Conservation (phyloP, 2,797 vertebrate genomes). For the Hypotaenidia philippensis region DNA sequence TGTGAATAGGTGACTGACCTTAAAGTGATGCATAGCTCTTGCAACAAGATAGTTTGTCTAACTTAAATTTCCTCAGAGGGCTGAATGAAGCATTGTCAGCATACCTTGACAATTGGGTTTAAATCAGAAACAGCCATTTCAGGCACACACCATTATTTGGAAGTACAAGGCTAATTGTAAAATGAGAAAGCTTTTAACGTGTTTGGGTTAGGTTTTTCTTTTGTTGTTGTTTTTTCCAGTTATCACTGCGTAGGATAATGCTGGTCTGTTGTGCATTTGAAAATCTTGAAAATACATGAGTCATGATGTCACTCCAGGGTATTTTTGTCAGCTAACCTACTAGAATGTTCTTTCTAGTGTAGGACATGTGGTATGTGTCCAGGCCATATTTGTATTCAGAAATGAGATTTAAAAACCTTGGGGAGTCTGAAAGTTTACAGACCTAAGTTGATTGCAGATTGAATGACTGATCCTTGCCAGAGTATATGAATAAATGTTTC, state of each 20-base stretch:
- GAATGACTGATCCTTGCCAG: conserved; percentile 24
- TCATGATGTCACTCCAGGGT: background rate
- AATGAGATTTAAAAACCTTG: background rate
- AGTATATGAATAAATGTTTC: conserved; percentile 27
- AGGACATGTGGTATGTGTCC: background rate
- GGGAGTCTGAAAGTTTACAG: conserved; percentile 24
- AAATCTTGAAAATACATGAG: background rate
- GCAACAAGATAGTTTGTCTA: conserved; percentile 42
- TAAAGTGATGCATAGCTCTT: conserved; percentile 41
- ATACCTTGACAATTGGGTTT: conserved; percentile 32
- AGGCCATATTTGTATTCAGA: background rate
- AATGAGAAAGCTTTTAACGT: background rate
- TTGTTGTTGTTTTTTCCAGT: background rate
- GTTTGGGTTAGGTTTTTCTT: background rate
- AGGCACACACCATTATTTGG: accelerated
- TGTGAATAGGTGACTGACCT: conserved; percentile 52
- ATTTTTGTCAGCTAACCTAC: background rate
- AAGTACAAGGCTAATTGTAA: background rate
- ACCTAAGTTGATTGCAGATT: background rate
- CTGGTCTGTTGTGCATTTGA: background rate
- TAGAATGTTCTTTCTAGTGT: background rate
- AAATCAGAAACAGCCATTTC: conserved; percentile 30
- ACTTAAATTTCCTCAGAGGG: conserved; percentile 21
- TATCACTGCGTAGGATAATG: background rate
- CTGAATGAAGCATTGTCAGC: background rate